Evolutionary conservation across 2,797 vertebrate genomes (phyloP).

Genomic region (Bradypodion ventrale): DNA sequence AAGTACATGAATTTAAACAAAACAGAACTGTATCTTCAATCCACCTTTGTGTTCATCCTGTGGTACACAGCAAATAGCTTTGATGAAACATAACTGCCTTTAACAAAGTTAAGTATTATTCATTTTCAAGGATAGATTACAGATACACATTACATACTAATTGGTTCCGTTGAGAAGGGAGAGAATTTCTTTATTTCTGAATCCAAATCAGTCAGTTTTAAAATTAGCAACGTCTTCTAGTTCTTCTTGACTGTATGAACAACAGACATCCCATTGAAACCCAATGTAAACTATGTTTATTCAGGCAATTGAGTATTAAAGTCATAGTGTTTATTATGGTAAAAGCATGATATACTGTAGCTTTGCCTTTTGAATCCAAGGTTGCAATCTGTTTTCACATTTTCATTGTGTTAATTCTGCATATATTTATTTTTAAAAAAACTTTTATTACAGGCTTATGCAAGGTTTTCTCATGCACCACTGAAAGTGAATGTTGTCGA

Average conservation of each 20-base stretch:
- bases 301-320: background rate
- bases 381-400: background rate
- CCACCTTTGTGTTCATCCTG: too few species aligned
- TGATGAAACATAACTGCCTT: too few species aligned
- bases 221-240: background rate
- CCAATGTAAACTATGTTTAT: background rate
- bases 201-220: background rate
- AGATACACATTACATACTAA: too few species aligned
- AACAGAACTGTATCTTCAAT: too few species aligned
- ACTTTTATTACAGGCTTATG: conserved; percentile 85
- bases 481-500: conserved; percentile 84
- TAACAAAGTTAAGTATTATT: too few species aligned
- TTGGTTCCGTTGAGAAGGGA: too few species aligned
- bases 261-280: background rate
- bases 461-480: conserved; percentile 90
- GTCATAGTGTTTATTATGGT: background rate
- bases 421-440: conserved; percentile 34
- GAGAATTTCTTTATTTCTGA: background rate
- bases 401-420: background rate
- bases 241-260: background rate
- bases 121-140: too few species aligned
- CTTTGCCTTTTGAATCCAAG: background rate
- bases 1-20: too few species aligned
- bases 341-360: background rate
- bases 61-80: too few species aligned